Percentiles rank a stretch among this genome's conserved stretches.
phyloP scores from a whole-genome alignment of 2,113 vertebrate genomes.

The Engystomops pustulosus region DNA sequence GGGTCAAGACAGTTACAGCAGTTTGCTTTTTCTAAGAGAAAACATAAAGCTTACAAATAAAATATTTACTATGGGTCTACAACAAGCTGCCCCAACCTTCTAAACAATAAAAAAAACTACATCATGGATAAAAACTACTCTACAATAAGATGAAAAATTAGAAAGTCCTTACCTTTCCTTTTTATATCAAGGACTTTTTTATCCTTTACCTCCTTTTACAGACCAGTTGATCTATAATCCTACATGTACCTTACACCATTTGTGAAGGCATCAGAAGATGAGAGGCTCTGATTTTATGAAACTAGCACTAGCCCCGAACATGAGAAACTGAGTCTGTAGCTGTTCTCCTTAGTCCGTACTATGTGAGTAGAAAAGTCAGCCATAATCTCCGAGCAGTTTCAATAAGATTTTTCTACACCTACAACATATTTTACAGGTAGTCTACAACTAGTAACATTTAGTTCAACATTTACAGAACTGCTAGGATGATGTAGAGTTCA shows the following conservation, averaged over 20 bases:
- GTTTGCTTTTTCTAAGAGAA: no score
- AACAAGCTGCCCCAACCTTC: not conserved
- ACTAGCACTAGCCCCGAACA: not conserved
- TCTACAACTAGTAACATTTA: conserved; percentile 4
- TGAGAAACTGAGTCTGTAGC: not conserved
- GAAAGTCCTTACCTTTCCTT: not conserved
- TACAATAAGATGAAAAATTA: not conserved
- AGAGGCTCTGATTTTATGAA: not conserved
- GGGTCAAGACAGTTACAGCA: no score
- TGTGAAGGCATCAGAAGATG: not conserved
- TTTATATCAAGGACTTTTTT: not conserved
- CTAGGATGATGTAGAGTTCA: conserved; percentile 26
- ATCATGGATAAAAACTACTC: not conserved
- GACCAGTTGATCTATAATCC: not conserved
- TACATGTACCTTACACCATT: not conserved
- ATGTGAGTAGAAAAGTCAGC: not conserved
- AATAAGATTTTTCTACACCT: not conserved
- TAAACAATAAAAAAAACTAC: not conserved
- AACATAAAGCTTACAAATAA: no score
- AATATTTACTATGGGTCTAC: not conserved
- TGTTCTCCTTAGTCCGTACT: not conserved
- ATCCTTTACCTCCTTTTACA: not conserved
- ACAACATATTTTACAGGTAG: not conserved
- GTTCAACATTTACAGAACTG: conserved; percentile 30
- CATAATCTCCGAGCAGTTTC: not conserved